Evolutionary conservation across 1,140 invertebrate genomes (phyloP).

Genomic region (Chionoecetes opilio): DNA sequence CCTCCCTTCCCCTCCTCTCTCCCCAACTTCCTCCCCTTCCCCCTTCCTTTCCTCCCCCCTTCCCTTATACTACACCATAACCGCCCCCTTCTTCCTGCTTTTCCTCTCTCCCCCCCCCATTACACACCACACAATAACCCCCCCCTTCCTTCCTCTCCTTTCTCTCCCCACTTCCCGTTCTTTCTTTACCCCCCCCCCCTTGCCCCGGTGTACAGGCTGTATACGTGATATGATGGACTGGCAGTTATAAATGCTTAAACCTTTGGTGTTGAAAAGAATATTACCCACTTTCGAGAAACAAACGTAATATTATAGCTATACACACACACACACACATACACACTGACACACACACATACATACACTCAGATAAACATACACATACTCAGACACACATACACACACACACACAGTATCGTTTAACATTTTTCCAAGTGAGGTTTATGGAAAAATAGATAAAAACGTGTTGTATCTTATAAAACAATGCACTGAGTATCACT

Average conservation of each 20-base stretch:
- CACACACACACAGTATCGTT: background rate
- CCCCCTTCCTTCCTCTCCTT: background rate
- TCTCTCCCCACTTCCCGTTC: background rate
- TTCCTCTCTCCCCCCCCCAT: constrained; percentile 28
- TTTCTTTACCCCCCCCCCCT: constrained; percentile 15
- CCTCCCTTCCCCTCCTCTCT: background rate
- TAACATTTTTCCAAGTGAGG: background rate
- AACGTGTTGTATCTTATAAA: no score
- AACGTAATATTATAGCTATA: background rate
- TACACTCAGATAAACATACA: background rate
- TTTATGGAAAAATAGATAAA: background rate
- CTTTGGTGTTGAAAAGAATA: constrained; percentile 73
- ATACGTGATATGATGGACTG: constrained; percentile 74
- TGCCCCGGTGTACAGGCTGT: constrained; percentile 56
- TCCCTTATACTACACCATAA: constrained; percentile 14
- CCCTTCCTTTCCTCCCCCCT: background rate
- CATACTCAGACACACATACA: background rate
- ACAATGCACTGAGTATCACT: no score
- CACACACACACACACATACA: background rate
- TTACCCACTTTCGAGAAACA: constrained; percentile 38
- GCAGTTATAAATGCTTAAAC: constrained; percentile 76
- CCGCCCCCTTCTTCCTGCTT: no score
- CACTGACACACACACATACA: background rate
- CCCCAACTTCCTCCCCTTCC: constrained; percentile 41
- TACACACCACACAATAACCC: no score